These are phyloP conservation scores for Labeo rohita DNA, from an alignment of 2,113 vertebrate species.

Conservation along the genomic window DNA sequence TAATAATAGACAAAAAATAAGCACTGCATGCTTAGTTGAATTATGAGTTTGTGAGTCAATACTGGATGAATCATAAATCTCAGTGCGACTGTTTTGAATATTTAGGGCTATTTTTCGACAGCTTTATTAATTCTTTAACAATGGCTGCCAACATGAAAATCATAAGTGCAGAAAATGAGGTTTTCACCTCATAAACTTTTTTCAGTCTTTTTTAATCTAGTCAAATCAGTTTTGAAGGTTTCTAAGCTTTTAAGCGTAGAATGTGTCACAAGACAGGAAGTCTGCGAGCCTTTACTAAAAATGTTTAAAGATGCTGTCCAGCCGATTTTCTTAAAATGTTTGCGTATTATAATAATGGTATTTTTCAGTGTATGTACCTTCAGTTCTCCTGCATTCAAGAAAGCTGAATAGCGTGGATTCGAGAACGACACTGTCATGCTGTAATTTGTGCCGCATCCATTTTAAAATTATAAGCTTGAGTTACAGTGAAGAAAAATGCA, in stretches of 20 bases:
- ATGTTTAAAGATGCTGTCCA: not conserved
- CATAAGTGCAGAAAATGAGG: not conserved
- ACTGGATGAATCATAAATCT: not conserved
- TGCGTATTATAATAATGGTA: not conserved
- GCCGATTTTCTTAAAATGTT: not conserved
- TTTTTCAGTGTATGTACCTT: not conserved
- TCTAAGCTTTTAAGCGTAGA: not conserved
- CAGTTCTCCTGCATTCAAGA: not conserved
- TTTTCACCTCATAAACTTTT: not conserved
- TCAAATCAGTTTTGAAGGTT: not conserved
- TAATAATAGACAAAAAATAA: not conserved
- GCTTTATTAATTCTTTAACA: not conserved
- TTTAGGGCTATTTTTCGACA: not conserved
- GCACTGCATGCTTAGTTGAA: not conserved
- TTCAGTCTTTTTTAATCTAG: not conserved
- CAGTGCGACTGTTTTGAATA: not conserved
- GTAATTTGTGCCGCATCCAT: slow-evolving; percentile 2
- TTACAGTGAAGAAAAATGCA: slow-evolving; percentile 7
- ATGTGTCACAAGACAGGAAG: not conserved
- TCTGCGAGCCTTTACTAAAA: not conserved
- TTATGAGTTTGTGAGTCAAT: not conserved
- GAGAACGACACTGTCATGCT: not conserved
- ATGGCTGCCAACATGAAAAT: not conserved
- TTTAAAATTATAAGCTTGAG: slow-evolving; percentile 17
- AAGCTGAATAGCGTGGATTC: not conserved